Evolutionary conservation across 2,888 invertebrate genomes (phyloP).

Genomic region (Hoplodrina ambigua): DNA sequence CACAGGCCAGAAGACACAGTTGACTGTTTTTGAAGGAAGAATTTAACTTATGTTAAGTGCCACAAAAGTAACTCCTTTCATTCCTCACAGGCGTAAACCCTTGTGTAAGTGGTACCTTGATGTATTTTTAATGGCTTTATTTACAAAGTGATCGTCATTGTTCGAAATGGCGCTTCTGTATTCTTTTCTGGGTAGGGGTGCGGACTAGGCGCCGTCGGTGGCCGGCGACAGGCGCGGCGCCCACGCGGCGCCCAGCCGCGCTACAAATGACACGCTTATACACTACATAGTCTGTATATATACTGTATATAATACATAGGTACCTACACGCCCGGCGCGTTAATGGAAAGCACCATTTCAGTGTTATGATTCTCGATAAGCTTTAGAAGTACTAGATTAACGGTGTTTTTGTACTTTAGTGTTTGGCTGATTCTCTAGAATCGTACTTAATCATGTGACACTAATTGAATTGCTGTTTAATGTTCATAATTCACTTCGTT

Average conservation of each 20-base stretch:
- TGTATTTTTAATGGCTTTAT: constrained; percentile 2
- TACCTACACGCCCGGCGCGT: constrained; percentile 20
- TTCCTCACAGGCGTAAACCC: not conserved
- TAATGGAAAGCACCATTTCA: constrained; percentile 53
- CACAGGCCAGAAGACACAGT: not conserved
- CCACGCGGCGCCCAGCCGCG: constrained; percentile 69
- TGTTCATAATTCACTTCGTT: not conserved
- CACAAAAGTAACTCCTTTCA: not conserved
- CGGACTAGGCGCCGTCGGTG: constrained; percentile 61
- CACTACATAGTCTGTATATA: constrained; percentile 27
- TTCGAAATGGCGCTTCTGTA: constrained; percentile 46
- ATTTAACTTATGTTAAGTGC: not conserved
- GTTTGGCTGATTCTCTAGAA: constrained; percentile 15
- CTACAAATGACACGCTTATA: constrained; percentile 67
- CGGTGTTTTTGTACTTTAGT: constrained; percentile 10
- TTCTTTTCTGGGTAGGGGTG: constrained; percentile 34
- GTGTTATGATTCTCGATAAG: constrained; percentile 44
- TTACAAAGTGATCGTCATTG: constrained; percentile 4
- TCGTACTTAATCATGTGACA: not conserved
- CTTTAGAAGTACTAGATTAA: constrained; percentile 29
- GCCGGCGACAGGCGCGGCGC: constrained; percentile 66
- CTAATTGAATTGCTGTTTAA: not conserved
- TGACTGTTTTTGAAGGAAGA: not conserved
- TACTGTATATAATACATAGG: constrained; percentile 30
- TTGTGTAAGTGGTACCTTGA: not conserved